A percentile compares a stretch with the other conserved stretches of the same genome.
Evolutionary conservation across 2,797 vertebrate species (phyloP).

Genomic region (Acanthornis magna): DNA sequence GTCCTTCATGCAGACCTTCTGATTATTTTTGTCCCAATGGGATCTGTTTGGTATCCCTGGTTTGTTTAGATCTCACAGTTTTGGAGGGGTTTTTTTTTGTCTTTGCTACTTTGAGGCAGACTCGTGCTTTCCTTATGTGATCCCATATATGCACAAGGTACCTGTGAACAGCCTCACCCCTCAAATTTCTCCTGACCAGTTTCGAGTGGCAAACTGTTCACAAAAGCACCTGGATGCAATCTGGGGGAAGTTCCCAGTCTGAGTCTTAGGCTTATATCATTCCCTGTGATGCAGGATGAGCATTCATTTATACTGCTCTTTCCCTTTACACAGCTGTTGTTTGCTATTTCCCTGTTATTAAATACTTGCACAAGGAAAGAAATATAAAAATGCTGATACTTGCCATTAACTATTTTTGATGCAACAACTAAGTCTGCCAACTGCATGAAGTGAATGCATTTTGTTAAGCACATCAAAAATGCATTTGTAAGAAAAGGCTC

Average conservation of each 20-base stretch:
- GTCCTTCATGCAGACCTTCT: background rate
- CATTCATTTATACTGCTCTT: slow-evolving; percentile 62
- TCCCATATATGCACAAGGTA: background rate
- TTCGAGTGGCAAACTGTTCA: background rate
- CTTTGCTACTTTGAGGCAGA: background rate
- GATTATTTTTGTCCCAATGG: background rate
- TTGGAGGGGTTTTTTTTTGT: background rate
- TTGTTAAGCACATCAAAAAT: slow-evolving; percentile 70
- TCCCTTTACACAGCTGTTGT: slow-evolving; percentile 70
- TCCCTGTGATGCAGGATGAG: slow-evolving; percentile 51
- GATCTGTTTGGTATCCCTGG: background rate
- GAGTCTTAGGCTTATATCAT: background rate
- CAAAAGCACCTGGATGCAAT: slow-evolving; percentile 29
- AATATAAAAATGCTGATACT: slow-evolving; percentile 71
- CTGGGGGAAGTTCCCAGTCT: slow-evolving; percentile 39
- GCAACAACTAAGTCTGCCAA: slow-evolving; percentile 68
- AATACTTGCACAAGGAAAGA: slow-evolving; percentile 68
- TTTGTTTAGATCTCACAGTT: background rate
- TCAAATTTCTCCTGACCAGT: background rate
- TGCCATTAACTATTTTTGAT: slow-evolving; percentile 70
- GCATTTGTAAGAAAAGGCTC: slow-evolving; percentile 46
- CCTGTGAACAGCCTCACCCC: background rate
- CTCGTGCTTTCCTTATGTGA: rapidly evolving
- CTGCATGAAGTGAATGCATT: slow-evolving; percentile 65
- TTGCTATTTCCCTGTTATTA: slow-evolving; percentile 69